Base-by-base conservation (phyloP, 2,888 invertebrate species). In the Tryphoninae sp. region DNA sequence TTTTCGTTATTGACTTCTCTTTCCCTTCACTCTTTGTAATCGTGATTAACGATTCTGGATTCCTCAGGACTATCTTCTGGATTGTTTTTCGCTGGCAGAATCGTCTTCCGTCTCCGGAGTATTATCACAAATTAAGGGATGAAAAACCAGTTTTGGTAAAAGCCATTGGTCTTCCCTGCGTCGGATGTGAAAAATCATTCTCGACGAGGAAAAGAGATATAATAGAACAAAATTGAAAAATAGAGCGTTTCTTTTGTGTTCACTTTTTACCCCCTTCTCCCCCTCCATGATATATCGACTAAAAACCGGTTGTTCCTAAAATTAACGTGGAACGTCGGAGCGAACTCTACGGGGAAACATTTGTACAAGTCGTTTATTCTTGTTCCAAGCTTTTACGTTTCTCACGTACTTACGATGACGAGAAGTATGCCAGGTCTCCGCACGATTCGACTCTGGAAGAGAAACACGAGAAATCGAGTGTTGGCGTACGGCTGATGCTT, bases 401-500 rank as follows among this genome's bases (percentile, higher is more conserved):
- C 59, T 68, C 22, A 59, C 51, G 26, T 13, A 40, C 49, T 59
- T 22, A 40, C 40, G 9, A 59, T 59, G 33, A 61, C 49, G 16
- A 19, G 8, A 49, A 75, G 2, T 55, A 74, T 74, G 33, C 11
- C 59, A 49, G 64, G 19, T 71, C 64, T 69, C 42, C 6, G 40
- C 13, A 19, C 45, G 40, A 71, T 71, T 64, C 19, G 64, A 65
- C 61, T 53, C 6, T 16, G 49, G 42, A 82, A 78, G 67, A 79
- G 78, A 80, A 51, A 73, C 74, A 80, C 78, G 71, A 16, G 62
- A 40, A 72, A 67, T 62, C 40, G 49, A 78, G 75, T 72, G 71
- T 78, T 72, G 22, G 67, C 71, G 68, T 69, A 62, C 74, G 61
- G 61, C 23, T 64, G 22, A 42, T 55, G 65, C 79, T 51, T 62